A percentile compares a stretch with the other conserved stretches of the same genome.
phyloP scores from a whole-genome alignment of 2,888 invertebrate genomes.

The Temnothorax ravouxi region DNA sequence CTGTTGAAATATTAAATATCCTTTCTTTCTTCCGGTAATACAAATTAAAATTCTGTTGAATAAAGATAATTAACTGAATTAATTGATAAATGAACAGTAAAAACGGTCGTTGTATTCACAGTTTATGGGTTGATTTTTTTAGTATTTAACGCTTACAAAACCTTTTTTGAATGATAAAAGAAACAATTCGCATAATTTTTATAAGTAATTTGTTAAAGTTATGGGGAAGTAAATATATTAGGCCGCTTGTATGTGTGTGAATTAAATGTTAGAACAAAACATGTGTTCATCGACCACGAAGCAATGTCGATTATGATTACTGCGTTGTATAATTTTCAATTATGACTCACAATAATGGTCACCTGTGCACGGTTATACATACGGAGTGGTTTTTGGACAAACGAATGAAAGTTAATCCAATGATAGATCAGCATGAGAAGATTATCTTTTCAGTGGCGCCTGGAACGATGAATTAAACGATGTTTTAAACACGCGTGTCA shows the following conservation, averaged over 20 bases:
- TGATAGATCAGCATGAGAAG: not conserved
- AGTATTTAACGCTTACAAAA: not conserved
- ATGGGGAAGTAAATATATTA: not conserved
- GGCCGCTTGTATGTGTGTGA: not conserved
- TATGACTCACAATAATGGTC: not conserved
- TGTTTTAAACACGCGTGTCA: conserved; percentile 60
- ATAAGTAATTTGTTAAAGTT: not conserved
- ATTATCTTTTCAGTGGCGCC: not conserved
- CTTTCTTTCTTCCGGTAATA: not conserved
- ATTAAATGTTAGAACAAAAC: not conserved
- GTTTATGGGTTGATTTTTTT: not conserved
- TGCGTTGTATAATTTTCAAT: conserved; percentile 2
- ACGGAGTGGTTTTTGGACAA: not conserved
- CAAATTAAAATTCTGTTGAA: conserved; percentile 7
- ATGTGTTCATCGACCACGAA: not conserved
- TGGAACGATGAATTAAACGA: conserved; percentile 61
- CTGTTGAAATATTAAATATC: not conserved
- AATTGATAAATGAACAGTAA: not conserved
- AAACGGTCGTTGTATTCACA: not conserved
- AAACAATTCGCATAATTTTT: not conserved
- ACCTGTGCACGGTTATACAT: not conserved
- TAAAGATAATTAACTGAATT: not conserved
- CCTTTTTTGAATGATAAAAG: not conserved
- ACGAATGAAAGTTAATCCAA: conserved; percentile 29
- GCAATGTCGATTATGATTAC: conserved; percentile 6